phyloP scores from a whole-genome alignment of 2,888 invertebrate species.

The Incurvaria masculella region DNA sequence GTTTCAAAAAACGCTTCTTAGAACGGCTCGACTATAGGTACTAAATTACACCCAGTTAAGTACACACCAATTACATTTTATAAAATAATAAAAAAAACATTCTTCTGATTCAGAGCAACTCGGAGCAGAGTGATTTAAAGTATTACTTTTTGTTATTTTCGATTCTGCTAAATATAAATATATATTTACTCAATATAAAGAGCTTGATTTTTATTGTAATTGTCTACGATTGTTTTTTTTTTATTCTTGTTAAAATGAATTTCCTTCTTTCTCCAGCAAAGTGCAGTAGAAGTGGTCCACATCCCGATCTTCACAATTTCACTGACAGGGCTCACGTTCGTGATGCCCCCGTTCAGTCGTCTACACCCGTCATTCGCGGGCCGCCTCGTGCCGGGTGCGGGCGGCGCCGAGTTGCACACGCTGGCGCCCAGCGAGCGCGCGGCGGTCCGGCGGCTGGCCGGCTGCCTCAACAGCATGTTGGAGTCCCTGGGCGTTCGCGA shows the following conservation, averaged over 20 bases:
- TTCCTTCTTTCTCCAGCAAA: constrained; percentile 46
- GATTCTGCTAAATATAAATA: no score
- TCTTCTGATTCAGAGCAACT: no score
- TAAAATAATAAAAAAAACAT: no score
- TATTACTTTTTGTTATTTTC: no score
- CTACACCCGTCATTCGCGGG: constrained; percentile 54
- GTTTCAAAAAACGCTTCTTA: no score
- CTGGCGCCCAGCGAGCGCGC: constrained; percentile 37
- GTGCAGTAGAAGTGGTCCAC: constrained; percentile 57
- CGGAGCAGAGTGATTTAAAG: no score
- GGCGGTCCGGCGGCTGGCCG: constrained; percentile 42
- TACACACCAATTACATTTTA: no score
- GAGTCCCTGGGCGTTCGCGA: constrained; percentile 60
- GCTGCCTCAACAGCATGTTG: constrained; percentile 51
- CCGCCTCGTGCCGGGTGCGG: constrained; percentile 28
- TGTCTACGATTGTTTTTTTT: constrained; percentile 6
- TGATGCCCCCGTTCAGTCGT: constrained; percentile 58
- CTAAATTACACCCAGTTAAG: no score
- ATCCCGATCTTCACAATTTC: constrained; percentile 59
- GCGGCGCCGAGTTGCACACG: constrained; percentile 34
- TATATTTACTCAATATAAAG: no score
- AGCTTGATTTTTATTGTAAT: no score
- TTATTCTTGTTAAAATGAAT: no score
- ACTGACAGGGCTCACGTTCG: constrained; percentile 56
- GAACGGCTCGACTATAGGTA: no score